Base-by-base conservation (phyloP, 2,888 invertebrate species). In the Cephus sareptanus region DNA sequence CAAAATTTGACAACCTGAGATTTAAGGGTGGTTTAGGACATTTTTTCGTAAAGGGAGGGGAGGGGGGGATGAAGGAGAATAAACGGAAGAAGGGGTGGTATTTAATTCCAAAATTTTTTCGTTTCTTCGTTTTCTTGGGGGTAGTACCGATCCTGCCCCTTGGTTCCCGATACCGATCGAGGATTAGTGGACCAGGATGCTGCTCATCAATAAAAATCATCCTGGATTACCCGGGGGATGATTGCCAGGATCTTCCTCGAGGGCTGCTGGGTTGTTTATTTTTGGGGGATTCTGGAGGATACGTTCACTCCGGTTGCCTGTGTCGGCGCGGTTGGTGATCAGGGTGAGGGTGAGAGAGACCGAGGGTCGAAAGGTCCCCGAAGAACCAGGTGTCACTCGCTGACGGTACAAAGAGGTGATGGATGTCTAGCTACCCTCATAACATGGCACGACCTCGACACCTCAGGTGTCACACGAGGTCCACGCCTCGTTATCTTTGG, bases 311-410 rank as follows among this genome's bases (percentile, higher is more conserved):
- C 4, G 77, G 78, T 74, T 73, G 79, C 79, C 76, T 81, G 70
- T 71, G 79, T 77, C 81, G 83, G 84, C 83, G 85, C 83, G 83
- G 83, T 83, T 83, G 79, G 81, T 83, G 83, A 70, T 31, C 70
- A 80, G 75, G 79, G 70, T 75, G 75, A 77, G 82, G 40, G 79
- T 75, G 78, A 76, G 79, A 76, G 79, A 12, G 70, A 70, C 12
- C 70, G 70, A 70, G 70, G 70, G 70, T 70, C 76, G 37, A 73
- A 71, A 76, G 75, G 82, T 79, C 40, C 77, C 80, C 82, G 86
- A 86, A 87, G 85, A 85, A 87, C 89, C 89, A 89, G 89, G 89
- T 90, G 90, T 88, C 88, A 88, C 87, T 86, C 84, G 82, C 80
- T 80, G 81, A 83, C 79, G 85, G 85, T 86, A 87, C 85, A 87